Evolutionary conservation across 2,888 invertebrate genomes (phyloP), one percentile per base, ranked within the genome.

Genomic region (Auanema freiburgensis): DNA sequence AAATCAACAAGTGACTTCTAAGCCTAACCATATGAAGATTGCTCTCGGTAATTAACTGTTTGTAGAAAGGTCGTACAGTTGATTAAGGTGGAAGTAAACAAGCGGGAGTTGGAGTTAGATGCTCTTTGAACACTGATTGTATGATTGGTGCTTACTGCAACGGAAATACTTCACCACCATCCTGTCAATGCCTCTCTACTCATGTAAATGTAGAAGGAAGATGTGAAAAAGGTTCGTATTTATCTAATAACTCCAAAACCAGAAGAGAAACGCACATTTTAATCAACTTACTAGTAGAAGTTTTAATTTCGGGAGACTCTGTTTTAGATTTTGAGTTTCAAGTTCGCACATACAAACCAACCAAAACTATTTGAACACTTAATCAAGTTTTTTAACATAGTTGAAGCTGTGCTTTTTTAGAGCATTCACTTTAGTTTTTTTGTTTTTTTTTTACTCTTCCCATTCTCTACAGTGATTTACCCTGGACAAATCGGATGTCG

Each of bases 91-190:
- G 77, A 54, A 72, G 66, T 56, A 72, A 77, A 52, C 77, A 81
- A 61, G 75, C 78, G 5, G 76, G 74, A 42, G 83, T 83, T 5
- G 83, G 83, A 11, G 77, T 75, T 11, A 58, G 69, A 12, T 83
- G 83, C 66, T 62, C 76, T 3, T 61, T 80, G 57, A 83, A 83
- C 66, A 77, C 80, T 5, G 83, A 83, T 58, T 83, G 83, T 69
- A 77, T 78, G 73, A 74, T 75, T 44, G 83, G 82, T 25, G 83
- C 83, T 1, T 83, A 83, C 67, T 83, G 83, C 65, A 83, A 81
- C 56, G 81, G 83, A 16, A 79, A 81, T 63, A 79, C 78, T 8
- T 68, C 71, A 18, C 82, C 81, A 43, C 77, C 83, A 18, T 76
- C 78, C 1, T 83, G 83, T 59, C 80, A 81, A 56, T 83, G 83